Conservation (phyloP, 92 coral and sea anemone genomes). For the Micromussa lordhowensis region DNA sequence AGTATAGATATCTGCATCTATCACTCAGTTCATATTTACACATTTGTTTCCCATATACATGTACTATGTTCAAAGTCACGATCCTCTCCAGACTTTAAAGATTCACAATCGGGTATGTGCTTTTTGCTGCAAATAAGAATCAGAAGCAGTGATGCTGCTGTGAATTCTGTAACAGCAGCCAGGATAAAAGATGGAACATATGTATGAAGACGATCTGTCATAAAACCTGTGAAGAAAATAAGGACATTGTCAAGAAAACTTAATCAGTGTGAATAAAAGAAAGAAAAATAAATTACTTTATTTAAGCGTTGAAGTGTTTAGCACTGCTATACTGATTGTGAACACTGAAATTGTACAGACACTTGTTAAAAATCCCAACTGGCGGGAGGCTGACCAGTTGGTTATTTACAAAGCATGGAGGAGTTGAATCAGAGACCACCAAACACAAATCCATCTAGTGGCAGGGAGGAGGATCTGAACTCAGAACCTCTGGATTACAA, state of each 20-base stretch:
- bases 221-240: constrained; percentile 28
- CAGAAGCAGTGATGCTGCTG: constrained; percentile 10
- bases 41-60: not conserved
- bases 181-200: constrained; percentile 33
- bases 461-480: too few relatives aligned
- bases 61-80: not conserved
- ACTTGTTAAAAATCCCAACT: too few relatives aligned
- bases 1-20: not conserved
- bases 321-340: too few relatives aligned
- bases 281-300: too few relatives aligned
- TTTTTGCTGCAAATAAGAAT: constrained; percentile 15
- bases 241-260: not conserved
- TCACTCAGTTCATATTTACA: not conserved
- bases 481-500: too few relatives aligned
- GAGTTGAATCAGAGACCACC: too few relatives aligned
- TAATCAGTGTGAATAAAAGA: not conserved
- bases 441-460: too few relatives aligned
- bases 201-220: constrained; percentile 40
- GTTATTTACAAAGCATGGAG: too few relatives aligned
- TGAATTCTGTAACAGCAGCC: constrained; percentile 24
- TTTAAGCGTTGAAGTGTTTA: too few relatives aligned
- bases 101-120: not conserved
- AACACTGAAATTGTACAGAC: too few relatives aligned
- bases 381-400: too few relatives aligned
- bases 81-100: not conserved